Percentiles rank a stretch among this genome's conserved stretches.
phyloP scores from a whole-genome alignment of 2,113 vertebrate species.

The Strix aluco region DNA sequence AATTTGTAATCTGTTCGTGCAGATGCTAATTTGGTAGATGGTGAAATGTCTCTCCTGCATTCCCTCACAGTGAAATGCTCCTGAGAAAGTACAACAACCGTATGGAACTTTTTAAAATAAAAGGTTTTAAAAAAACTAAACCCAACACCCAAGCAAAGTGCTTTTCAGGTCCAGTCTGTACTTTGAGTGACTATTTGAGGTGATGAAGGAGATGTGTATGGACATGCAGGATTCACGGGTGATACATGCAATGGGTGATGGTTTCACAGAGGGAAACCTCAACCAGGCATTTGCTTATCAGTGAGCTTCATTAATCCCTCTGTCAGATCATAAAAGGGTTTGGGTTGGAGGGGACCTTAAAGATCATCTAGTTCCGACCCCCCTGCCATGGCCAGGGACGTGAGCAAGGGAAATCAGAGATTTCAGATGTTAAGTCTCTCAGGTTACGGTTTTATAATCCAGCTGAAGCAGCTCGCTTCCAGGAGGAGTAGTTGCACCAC shows the following conservation, averaged over 20 bases:
- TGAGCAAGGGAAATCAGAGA: neutral
- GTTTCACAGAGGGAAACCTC: neutral
- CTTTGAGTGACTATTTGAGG: neutral
- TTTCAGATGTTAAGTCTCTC: neutral
- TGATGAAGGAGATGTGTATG: neutral
- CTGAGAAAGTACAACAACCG: fast-evolving
- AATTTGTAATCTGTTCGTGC: neutral
- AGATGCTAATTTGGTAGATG: neutral
- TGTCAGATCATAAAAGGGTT: neutral
- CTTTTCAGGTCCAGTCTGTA: neutral
- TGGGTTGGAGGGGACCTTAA: too few relatives aligned
- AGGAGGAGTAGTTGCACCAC: neutral
- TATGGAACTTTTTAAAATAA: neutral
- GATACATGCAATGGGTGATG: neutral
- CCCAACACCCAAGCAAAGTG: neutral
- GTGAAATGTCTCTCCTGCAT: neutral
- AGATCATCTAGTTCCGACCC: too few relatives aligned
- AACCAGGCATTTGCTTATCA: neutral
- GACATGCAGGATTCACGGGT: neutral
- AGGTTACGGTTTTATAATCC: neutral
- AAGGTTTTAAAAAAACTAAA: neutral
- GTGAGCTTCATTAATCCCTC: neutral
- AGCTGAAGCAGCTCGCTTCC: neutral
- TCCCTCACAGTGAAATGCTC: neutral
- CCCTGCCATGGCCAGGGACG: too few relatives aligned